These are phyloP conservation scores for Choloepus didactylus DNA, from an alignment of 2,797 vertebrate species.

Conservation along the genomic window DNA sequence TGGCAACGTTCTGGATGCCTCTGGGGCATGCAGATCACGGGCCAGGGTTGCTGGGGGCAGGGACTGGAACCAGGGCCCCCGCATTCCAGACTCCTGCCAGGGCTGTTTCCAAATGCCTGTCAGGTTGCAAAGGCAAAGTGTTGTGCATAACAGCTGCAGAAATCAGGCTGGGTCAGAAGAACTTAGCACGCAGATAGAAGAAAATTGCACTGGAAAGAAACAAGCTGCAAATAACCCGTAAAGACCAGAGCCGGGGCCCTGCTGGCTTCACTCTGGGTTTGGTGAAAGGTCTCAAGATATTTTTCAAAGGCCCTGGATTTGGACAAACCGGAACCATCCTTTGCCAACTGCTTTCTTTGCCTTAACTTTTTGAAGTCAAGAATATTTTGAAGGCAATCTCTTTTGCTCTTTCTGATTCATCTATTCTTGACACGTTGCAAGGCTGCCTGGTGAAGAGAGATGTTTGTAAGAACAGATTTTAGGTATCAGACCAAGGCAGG, in stretches of 20 bases:
- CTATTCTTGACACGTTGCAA: background rate
- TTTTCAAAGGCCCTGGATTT: slow-evolving; percentile 56
- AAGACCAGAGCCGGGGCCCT: background rate
- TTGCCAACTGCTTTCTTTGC: slow-evolving; percentile 39
- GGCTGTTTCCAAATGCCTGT: background rate
- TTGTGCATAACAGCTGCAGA: background rate
- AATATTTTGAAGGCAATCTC: slow-evolving; percentile 8
- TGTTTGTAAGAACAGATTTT: background rate
- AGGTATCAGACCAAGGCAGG: background rate
- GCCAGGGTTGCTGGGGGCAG: background rate
- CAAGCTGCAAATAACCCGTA: background rate
- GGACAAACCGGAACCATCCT: background rate
- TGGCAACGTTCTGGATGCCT: background rate
- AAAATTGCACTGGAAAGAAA: slow-evolving; percentile 59
- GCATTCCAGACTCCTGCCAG: background rate
- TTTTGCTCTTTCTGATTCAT: slow-evolving; percentile 5
- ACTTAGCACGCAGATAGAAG: background rate
- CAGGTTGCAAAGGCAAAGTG: background rate
- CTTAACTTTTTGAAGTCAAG: slow-evolving; percentile 24
- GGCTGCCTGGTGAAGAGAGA: background rate
- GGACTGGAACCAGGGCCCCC: background rate
- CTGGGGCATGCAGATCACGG: accelerated
- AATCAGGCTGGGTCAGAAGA: slow-evolving; percentile 9
- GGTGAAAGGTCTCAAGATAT: slow-evolving; percentile 16
- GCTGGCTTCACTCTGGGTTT: background rate